phyloP scores from a whole-genome alignment of 2,797 vertebrate species.

The Pteropus rufus region DNA sequence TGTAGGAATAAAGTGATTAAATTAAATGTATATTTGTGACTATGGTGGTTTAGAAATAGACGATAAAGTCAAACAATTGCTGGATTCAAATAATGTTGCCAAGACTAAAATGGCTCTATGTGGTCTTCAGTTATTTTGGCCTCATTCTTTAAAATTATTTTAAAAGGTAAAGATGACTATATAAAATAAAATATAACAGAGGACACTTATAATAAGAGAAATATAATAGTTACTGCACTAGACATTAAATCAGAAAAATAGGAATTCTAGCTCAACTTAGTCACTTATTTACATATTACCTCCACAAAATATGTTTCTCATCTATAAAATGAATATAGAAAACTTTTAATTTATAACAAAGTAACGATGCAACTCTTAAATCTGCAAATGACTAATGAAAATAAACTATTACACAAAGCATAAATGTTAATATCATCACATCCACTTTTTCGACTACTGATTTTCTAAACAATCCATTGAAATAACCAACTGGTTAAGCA shows the following conservation, averaged over 20 bases:
- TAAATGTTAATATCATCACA: background rate
- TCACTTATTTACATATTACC: background rate
- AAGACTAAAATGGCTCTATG: background rate
- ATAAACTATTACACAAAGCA: background rate
- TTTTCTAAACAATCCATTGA: background rate
- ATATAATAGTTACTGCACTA: background rate
- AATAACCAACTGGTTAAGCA: background rate
- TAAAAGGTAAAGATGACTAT: background rate
- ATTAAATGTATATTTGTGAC: slow-evolving; percentile 41
- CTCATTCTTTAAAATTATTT: background rate
- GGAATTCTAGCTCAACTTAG: background rate
- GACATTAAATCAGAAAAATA: background rate
- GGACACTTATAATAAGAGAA: background rate
- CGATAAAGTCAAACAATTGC: background rate
- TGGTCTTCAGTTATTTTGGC: background rate
- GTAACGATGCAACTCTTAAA: background rate
- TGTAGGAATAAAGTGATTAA: slow-evolving; percentile 35
- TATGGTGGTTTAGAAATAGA: background rate
- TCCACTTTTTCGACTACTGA: background rate
- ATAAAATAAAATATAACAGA: background rate
- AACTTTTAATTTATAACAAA: background rate
- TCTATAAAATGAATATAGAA: background rate
- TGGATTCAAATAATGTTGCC: background rate
- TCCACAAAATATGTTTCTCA: background rate
- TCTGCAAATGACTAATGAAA: background rate